phyloP scores from a whole-genome alignment of 2,797 vertebrate genomes.

The Falco naumanni region DNA sequence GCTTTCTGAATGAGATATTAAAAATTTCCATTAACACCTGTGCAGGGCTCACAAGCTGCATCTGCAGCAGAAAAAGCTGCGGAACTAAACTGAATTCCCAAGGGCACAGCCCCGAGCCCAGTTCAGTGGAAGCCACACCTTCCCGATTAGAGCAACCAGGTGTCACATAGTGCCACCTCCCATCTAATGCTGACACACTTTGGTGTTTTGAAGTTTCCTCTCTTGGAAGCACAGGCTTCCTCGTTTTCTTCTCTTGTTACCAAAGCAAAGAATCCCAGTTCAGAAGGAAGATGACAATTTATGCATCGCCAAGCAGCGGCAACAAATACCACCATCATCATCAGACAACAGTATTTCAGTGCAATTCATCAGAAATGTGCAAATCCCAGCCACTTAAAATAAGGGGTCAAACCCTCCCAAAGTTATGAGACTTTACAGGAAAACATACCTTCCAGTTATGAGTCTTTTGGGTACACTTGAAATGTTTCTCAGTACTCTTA shows the following conservation, averaged over 20 bases:
- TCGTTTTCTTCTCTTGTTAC: neutral
- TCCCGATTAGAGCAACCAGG: neutral
- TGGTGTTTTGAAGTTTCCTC: neutral
- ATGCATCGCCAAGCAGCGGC: rapidly evolving
- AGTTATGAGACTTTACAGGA: slow-evolving; percentile 2
- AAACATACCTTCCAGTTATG: slow-evolving; percentile 4
- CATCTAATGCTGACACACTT: neutral
- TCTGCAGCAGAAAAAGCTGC: neutral
- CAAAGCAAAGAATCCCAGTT: neutral
- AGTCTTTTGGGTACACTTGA: slow-evolving; percentile 16
- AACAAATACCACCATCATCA: neutral
- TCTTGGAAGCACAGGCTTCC: neutral
- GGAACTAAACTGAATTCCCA: neutral
- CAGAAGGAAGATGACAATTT: neutral
- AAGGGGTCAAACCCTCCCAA: neutral
- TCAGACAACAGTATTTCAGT: neutral
- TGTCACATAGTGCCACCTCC: neutral
- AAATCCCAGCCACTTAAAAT: neutral
- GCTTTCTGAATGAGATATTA: neutral
- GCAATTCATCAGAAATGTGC: neutral
- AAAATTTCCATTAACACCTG: neutral
- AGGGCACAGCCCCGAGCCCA: rapidly evolving
- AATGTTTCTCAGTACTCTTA: neutral
- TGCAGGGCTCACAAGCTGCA: neutral
- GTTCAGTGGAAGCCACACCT: neutral